These are phyloP conservation scores for Eurois occulta DNA, from an alignment of 2,888 invertebrate species.

Conservation along the genomic window DNA sequence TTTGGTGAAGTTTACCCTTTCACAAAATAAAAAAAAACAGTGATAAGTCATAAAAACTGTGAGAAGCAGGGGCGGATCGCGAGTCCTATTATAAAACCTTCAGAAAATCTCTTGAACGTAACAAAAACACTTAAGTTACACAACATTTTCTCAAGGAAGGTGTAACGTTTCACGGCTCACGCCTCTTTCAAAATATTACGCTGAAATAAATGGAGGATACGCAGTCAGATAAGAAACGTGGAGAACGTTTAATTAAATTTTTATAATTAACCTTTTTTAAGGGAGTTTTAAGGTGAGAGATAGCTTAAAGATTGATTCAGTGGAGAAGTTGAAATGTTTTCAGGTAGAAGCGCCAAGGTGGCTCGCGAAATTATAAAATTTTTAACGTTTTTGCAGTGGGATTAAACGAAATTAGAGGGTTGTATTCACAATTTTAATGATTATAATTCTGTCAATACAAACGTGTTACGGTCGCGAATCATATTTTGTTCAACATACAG, in stretches of 20 bases:
- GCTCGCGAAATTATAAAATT: too few species aligned
- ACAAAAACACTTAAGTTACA: conserved; percentile 23
- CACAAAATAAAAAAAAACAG: background rate
- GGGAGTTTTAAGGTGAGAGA: conserved; percentile 1
- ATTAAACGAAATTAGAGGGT: too few species aligned
- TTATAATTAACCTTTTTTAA: conserved; percentile 44
- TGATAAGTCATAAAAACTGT: too few species aligned
- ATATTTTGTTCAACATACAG: too few species aligned
- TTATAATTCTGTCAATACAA: too few species aligned
- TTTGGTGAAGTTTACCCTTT: too few species aligned
- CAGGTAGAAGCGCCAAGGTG: background rate
- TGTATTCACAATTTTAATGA: too few species aligned
- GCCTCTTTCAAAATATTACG: conserved; percentile 29
- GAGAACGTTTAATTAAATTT: conserved; percentile 61
- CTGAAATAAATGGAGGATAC: conserved; percentile 51
- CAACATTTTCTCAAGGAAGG: conserved; percentile 29
- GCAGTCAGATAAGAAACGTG: conserved; percentile 43
- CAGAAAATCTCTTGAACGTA: conserved; percentile 8
- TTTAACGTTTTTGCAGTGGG: too few species aligned
- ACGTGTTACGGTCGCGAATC: too few species aligned
- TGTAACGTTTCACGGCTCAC: conserved; percentile 27
- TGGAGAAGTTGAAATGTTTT: background rate
- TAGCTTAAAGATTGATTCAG: conserved; percentile 6
- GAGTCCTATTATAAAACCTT: background rate
- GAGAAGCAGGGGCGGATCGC: too few species aligned